phyloP scores from a whole-genome alignment of 1,140 invertebrate genomes.

The Cherax quadricarinatus region DNA sequence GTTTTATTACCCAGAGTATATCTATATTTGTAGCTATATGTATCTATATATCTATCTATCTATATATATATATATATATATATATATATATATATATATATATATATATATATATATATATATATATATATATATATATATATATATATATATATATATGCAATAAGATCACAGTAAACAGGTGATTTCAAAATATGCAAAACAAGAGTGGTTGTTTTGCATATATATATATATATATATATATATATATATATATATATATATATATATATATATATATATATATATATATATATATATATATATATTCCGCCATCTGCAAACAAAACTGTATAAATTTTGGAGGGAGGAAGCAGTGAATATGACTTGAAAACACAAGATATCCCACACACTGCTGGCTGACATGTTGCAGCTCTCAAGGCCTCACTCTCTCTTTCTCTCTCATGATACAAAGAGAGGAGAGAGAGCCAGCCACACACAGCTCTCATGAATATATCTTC shows the following conservation, averaged over 20 bases:
- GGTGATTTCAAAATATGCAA: too few relatives aligned
- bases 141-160: constrained; percentile 18
- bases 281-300: constrained; percentile 32
- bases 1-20: too few relatives aligned
- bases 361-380: too few relatives aligned
- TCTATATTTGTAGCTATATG: too few relatives aligned
- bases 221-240: constrained; percentile 47
- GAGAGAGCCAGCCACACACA: neutral
- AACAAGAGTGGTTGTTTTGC: too few relatives aligned
- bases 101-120: constrained; percentile 56
- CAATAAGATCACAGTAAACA: too few relatives aligned
- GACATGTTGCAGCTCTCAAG: too few relatives aligned
- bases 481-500: neutral
- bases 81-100: constrained; percentile 53
- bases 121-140: constrained; percentile 49
- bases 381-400: too few relatives aligned
- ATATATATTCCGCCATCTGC: too few relatives aligned
- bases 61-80: constrained; percentile 54
- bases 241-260: constrained; percentile 45
- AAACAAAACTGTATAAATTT: too few relatives aligned
- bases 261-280: constrained; percentile 46
- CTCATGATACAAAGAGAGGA: neutral
- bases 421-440: constrained; percentile 7
- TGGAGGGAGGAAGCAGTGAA: too few relatives aligned
- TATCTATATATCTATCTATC: constrained; percentile 40